phyloP scores from a whole-genome alignment of 2,888 invertebrate species.

The Phytoseiulus persimilis region DNA sequence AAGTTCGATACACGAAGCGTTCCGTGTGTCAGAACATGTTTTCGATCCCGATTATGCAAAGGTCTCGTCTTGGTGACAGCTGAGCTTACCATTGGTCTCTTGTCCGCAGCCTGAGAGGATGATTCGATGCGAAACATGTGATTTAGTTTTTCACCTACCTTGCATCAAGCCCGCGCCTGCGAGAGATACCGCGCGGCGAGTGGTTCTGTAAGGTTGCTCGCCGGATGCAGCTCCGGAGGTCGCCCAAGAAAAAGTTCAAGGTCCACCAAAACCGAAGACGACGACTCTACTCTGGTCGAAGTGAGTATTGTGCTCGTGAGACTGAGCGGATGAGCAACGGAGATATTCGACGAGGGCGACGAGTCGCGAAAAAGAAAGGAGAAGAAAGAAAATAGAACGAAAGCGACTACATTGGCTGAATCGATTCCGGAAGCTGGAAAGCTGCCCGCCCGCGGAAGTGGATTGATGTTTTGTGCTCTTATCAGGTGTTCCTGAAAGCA shows the following conservation, averaged over 20 bases:
- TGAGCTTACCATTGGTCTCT: background rate
- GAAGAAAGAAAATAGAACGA: too few species aligned
- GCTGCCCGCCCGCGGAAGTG: too few species aligned
- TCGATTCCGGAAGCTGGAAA: too few species aligned
- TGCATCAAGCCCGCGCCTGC: constrained; percentile 22
- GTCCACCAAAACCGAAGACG: background rate
- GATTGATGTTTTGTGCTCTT: background rate
- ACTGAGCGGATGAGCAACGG: background rate
- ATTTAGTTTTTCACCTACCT: constrained; percentile 25
- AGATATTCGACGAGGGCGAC: too few species aligned
- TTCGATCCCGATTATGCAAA: too few species aligned
- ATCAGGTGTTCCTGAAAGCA: background rate
- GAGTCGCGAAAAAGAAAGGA: too few species aligned
- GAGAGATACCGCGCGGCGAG: background rate
- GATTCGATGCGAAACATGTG: constrained; percentile 27
- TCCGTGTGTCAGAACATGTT: background rate
- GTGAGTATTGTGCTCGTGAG: background rate
- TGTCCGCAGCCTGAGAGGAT: constrained; percentile 20
- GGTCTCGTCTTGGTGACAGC: background rate
- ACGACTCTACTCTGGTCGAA: background rate
- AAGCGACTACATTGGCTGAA: too few species aligned
- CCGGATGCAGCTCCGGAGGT: background rate
- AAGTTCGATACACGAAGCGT: background rate
- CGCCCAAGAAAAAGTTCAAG: constrained; percentile 17
- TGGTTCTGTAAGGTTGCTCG: constrained; percentile 28